phyloP scores from a whole-genome alignment of 2,113 vertebrate species.

The Neomonachus schauinslandi region DNA sequence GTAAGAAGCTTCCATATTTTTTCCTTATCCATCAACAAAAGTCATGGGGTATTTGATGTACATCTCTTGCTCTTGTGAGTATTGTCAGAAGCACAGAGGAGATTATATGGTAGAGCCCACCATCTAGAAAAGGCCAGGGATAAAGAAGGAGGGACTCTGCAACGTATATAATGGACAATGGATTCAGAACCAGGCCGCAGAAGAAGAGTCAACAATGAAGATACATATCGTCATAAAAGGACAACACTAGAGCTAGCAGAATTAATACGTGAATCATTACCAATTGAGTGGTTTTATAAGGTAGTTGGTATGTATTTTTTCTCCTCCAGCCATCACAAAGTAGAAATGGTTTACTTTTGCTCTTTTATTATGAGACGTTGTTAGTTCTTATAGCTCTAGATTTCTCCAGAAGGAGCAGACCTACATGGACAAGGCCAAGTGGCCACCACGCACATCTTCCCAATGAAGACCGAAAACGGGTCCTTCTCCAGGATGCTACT shows the following conservation, averaged over 20 bases:
- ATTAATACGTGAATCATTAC: background rate
- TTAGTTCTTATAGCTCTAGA: background rate
- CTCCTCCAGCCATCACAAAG: background rate
- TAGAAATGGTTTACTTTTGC: background rate
- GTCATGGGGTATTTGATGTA: background rate
- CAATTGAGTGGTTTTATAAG: background rate
- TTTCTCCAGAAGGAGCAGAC: background rate
- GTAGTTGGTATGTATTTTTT: background rate
- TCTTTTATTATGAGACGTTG: background rate
- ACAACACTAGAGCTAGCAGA: background rate
- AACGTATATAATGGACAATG: background rate
- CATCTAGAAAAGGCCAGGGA: background rate
- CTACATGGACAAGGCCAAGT: background rate
- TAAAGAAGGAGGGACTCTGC: background rate
- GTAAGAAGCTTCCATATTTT: conserved; percentile 71
- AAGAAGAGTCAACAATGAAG: background rate
- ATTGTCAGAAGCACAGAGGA: background rate
- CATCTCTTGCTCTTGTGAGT: background rate
- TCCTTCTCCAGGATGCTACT: background rate
- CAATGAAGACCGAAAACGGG: background rate
- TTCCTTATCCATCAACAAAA: background rate
- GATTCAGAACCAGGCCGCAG: background rate
- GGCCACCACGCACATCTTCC: background rate
- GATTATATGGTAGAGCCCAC: background rate
- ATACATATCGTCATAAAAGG: background rate